phyloP scores from a whole-genome alignment of 1,140 invertebrate genomes.

The Holcopasites calliopsidis region DNA sequence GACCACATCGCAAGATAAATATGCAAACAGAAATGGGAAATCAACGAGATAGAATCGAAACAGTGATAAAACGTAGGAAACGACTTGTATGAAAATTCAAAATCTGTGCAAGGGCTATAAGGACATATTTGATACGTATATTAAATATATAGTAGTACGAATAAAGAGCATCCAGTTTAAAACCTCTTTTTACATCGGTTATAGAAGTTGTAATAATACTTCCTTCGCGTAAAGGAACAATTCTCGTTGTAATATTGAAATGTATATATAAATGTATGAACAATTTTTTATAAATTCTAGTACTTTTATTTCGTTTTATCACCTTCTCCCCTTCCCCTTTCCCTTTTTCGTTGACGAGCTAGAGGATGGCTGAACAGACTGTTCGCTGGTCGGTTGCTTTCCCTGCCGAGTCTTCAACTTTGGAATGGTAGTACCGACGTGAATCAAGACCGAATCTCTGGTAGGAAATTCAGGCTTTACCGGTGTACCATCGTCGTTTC shows the following conservation, averaged over 20 bases:
- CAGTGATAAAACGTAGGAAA: too few species aligned
- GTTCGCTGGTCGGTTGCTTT: slow-evolving; percentile 76
- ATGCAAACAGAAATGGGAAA: background rate
- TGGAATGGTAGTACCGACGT: slow-evolving; percentile 92
- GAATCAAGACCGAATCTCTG: slow-evolving; percentile 88
- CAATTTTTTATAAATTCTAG: too few species aligned
- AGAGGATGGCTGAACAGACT: slow-evolving; percentile 68
- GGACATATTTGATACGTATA: slow-evolving; percentile 7
- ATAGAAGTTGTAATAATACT: slow-evolving; percentile 23
- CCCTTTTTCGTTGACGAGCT: slow-evolving; percentile 72
- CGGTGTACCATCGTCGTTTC: slow-evolving; percentile 93
- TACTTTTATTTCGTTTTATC: slow-evolving; percentile 31
- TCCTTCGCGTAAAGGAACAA: slow-evolving; percentile 14
- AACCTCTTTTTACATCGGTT: slow-evolving; percentile 24
- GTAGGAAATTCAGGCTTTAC: slow-evolving; percentile 87
- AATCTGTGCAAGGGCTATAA: background rate
- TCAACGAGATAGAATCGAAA: background rate
- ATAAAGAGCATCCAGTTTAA: background rate
- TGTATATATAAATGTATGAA: too few species aligned
- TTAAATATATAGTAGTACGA: background rate
- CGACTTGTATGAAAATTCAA: too few species aligned
- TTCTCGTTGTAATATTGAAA: slow-evolving; percentile 10
- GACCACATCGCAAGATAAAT: too few species aligned
- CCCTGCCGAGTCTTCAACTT: slow-evolving; percentile 91
- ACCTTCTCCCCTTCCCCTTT: slow-evolving; percentile 77